Evolutionary conservation across 2,113 vertebrate species (phyloP).

Genomic region (Lagopus muta): DNA sequence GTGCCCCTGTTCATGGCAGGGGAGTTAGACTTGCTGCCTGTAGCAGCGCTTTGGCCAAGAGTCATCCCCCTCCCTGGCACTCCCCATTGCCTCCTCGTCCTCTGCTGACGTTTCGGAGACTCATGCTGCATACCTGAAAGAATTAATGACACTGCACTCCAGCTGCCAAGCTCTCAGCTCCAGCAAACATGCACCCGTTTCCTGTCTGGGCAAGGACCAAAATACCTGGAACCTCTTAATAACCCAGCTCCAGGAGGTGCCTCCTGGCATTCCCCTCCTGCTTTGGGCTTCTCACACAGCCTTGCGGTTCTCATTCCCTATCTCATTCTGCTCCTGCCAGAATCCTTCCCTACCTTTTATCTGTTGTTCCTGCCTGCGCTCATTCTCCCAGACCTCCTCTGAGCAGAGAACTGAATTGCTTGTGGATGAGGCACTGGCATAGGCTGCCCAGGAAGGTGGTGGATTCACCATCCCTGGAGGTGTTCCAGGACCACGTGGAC

Average conservation of each 20-base stretch:
- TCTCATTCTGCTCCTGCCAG: not conserved
- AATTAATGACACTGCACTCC: conserved; percentile 13
- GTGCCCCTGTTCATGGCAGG: too few species aligned
- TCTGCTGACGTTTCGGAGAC: conserved; percentile 7
- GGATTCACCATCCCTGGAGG: not conserved
- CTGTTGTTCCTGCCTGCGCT: not conserved
- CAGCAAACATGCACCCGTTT: conserved; percentile 25
- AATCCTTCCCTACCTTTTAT: not conserved
- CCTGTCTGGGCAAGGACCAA: conserved; percentile 43
- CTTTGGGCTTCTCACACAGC: not conserved
- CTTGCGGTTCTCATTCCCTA: not conserved
- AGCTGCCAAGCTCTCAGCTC: conserved; percentile 46
- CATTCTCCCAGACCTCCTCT: not conserved
- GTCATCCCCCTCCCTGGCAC: not conserved
- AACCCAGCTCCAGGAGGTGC: not conserved
- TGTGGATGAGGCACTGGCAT: not conserved
- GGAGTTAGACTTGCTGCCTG: not conserved
- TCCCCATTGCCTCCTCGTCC: not conserved
- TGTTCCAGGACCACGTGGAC: too few species aligned
- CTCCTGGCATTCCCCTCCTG: conserved; percentile 15
- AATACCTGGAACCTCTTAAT: conserved; percentile 31
- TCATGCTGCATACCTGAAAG: conserved; percentile 25
- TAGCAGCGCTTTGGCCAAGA: not conserved
- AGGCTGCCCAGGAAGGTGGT: too few species aligned
- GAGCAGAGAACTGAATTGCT: not conserved